phyloP scores from a whole-genome alignment of 1,140 invertebrate genomes.

The Diorhabda elongata region DNA sequence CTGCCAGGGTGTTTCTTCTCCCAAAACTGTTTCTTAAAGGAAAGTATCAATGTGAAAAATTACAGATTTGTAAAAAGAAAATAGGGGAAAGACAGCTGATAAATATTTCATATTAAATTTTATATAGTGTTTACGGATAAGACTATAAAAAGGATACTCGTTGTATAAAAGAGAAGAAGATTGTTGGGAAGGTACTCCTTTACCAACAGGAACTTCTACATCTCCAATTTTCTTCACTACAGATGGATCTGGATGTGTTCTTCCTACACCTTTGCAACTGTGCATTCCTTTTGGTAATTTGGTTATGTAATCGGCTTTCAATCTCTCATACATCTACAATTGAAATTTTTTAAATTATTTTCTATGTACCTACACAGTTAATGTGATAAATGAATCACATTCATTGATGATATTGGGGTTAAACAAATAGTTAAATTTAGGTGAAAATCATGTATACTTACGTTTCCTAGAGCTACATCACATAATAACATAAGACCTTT shows the following conservation, averaged over 20 bases:
- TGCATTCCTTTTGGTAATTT: slow-evolving; percentile 75
- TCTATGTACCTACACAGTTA: background rate
- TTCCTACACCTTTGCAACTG: slow-evolving; percentile 74
- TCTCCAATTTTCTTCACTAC: slow-evolving; percentile 48
- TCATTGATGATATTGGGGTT: no score
- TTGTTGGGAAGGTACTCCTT: slow-evolving; percentile 39
- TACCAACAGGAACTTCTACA: slow-evolving; percentile 75
- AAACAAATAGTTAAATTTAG: no score
- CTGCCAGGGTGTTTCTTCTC: no score
- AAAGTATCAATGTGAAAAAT: no score
- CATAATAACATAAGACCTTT: slow-evolving; percentile 85
- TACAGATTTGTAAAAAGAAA: no score
- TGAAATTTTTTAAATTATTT: slow-evolving; percentile 17
- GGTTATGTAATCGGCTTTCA: slow-evolving; percentile 66
- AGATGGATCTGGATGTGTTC: slow-evolving; percentile 67
- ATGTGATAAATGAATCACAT: no score
- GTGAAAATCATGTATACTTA: slow-evolving; percentile 48
- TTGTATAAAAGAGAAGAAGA: slow-evolving; percentile 72
- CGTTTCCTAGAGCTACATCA: slow-evolving; percentile 94
- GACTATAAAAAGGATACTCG: slow-evolving; percentile 62
- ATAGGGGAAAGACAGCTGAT: no score
- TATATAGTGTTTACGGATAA: no score
- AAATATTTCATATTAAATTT: no score
- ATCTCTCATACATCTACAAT: slow-evolving; percentile 63
- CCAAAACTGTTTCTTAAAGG: no score